Evolutionary conservation across 2,797 vertebrate species (phyloP).

Genomic region (Neostethus bicornis): DNA sequence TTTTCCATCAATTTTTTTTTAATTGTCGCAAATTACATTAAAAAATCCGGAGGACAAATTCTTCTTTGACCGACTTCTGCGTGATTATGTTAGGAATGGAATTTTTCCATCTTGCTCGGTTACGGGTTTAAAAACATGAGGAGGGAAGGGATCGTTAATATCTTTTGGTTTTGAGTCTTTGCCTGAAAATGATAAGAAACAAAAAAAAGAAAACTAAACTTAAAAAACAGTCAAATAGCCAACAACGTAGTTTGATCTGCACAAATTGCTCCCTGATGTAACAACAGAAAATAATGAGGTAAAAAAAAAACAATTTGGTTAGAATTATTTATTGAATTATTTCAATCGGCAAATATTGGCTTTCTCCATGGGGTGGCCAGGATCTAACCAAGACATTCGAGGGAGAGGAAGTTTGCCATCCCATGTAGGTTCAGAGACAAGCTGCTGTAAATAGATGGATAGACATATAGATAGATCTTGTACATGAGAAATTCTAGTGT

Average conservation of each 20-base stretch:
- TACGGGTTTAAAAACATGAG: conserved; percentile 11
- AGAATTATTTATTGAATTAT: too few relatives aligned
- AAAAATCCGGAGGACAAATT: conserved; percentile 25
- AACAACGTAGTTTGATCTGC: conserved; percentile 40
- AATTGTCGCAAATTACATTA: conserved; percentile 29
- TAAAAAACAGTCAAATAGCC: conserved; percentile 12
- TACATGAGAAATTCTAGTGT: too few relatives aligned
- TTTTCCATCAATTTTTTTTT: conserved; percentile 4
- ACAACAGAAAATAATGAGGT: too few relatives aligned
- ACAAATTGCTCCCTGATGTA: too few relatives aligned
- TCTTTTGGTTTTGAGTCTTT: conserved; percentile 4
- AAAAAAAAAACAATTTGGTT: too few relatives aligned
- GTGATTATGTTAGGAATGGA: conserved; percentile 36
- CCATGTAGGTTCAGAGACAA: too few relatives aligned
- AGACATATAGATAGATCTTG: too few relatives aligned
- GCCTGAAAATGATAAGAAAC: conserved; percentile 42
- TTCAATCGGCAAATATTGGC: too few relatives aligned
- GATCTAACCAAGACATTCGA: too few relatives aligned
- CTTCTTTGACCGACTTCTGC: conserved; percentile 22
- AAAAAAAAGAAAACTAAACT: not conserved
- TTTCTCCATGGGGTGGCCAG: too few relatives aligned
- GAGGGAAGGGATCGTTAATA: conserved; percentile 42
- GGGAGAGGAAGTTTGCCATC: too few relatives aligned
- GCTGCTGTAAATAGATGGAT: too few relatives aligned
- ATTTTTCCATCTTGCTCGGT: conserved; percentile 34